Evolutionary conservation across 2,113 vertebrate genomes (phyloP).

Genomic region (Polyodon spathula): DNA sequence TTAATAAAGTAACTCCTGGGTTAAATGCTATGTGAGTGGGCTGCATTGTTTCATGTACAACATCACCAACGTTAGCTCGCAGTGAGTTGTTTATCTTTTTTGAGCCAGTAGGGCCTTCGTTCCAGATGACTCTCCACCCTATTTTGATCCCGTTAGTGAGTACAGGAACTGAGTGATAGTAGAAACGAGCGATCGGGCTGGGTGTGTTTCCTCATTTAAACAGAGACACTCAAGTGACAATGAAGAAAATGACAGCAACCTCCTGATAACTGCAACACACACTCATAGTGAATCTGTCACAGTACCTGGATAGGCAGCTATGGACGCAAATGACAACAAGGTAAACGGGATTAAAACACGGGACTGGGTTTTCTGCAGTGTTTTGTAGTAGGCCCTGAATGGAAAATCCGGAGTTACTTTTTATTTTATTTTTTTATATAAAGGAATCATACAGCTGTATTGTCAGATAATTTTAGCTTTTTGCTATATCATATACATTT

Average conservation of each 20-base stretch:
- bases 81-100: conserved; percentile 3
- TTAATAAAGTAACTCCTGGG: no score
- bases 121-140: conserved; percentile 56
- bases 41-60: neutral
- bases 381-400: neutral
- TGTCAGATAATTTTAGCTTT: no score
- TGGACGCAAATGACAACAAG: conserved; percentile 60
- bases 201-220: conserved; percentile 29
- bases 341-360: conserved; percentile 30
- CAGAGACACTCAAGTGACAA: conserved; percentile 30
- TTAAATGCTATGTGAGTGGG: no score
- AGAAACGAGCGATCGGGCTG: conserved; percentile 1
- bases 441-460: no score
- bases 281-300: conserved; percentile 34
- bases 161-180: conserved; percentile 24
- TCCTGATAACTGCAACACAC: conserved; percentile 46
- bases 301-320: conserved; percentile 39
- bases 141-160: conserved; percentile 6
- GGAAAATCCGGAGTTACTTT: no score
- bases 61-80: neutral
- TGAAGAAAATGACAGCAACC: conserved; percentile 38
- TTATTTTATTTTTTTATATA: no score
- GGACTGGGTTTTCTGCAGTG: neutral
- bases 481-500: no score
- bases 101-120: conserved; percentile 62